phyloP scores from a whole-genome alignment of 2,888 invertebrate species.

The Caprella mutica region DNA sequence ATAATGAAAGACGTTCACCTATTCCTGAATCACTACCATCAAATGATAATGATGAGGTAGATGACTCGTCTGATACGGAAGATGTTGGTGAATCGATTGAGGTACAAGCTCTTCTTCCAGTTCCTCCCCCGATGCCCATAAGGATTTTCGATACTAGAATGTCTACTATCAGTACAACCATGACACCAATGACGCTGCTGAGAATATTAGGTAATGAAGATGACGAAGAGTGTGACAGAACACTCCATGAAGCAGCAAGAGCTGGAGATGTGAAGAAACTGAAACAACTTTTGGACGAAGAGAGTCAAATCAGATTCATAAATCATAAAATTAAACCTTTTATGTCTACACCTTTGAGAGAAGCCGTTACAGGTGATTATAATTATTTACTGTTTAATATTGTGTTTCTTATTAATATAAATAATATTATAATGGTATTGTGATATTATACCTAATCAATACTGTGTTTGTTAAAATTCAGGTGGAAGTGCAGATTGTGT shows the following conservation, averaged over 20 bases:
- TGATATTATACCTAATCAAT: too few species aligned
- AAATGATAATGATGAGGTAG: too few species aligned
- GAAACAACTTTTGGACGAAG: background rate
- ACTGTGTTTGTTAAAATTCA: too few species aligned
- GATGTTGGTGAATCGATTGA: too few species aligned
- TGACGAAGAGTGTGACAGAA: background rate
- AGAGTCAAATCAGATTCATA: background rate
- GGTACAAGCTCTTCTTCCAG: background rate
- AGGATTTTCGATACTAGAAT: background rate
- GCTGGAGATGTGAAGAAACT: background rate
- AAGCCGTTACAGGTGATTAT: constrained; percentile 2
- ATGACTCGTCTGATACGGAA: too few species aligned
- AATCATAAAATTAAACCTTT: background rate
- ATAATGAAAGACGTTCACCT: too few species aligned
- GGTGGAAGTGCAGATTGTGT: constrained; percentile 1
- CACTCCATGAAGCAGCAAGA: background rate
- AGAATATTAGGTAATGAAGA: background rate
- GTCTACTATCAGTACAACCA: background rate
- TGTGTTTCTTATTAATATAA: background rate
- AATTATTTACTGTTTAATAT: background rate
- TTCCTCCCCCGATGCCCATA: background rate
- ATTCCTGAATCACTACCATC: too few species aligned
- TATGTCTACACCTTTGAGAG: background rate
- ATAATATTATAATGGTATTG: background rate
- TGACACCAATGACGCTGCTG: background rate